Evolutionary conservation across 2,888 invertebrate genomes (phyloP).

Genomic region (Lepidocyrtoides sp.): DNA sequence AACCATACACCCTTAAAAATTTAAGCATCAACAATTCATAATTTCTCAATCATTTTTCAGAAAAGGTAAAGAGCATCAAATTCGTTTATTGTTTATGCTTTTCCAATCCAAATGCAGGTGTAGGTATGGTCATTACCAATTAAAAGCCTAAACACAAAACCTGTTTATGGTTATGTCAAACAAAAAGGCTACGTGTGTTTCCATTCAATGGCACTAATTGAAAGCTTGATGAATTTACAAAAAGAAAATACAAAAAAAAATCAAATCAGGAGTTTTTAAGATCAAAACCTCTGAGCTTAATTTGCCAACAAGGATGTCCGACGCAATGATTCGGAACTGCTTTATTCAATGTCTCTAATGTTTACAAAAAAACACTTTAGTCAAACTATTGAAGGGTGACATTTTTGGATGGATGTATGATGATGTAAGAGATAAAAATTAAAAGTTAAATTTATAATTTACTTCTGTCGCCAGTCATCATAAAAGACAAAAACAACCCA

Average conservation of each 20-base stretch:
- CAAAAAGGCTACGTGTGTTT: slow-evolving; percentile 4
- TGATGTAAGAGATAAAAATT: too few relatives aligned
- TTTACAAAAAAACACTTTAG: too few relatives aligned
- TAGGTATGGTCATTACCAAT: slow-evolving; percentile 50
- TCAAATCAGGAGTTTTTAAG: slow-evolving; percentile 5
- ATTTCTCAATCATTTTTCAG: slow-evolving; percentile 71
- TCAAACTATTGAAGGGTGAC: too few relatives aligned
- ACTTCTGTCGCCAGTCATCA: too few relatives aligned
- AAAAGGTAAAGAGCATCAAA: slow-evolving; percentile 44
- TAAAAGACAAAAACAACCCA: too few relatives aligned
- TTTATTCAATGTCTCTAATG: too few relatives aligned
- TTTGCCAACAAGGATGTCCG: slow-evolving; percentile 40
- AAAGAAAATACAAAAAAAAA: slow-evolving; percentile 15
- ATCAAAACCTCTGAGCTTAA: slow-evolving; percentile 30
- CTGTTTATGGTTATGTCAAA: slow-evolving; percentile 32
- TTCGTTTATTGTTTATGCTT: slow-evolving; percentile 32
- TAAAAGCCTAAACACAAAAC: slow-evolving; percentile 13
- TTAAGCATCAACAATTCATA: slow-evolving; percentile 62
- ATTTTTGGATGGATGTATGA: too few relatives aligned
- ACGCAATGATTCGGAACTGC: slow-evolving; percentile 47
- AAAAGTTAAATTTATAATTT: too few relatives aligned
- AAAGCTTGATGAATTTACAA: neutral
- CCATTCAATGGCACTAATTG: slow-evolving; percentile 28
- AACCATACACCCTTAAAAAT: slow-evolving; percentile 59
- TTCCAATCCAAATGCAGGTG: neutral